Percentiles rank a stretch among this genome's conserved stretches.
phyloP scores from a whole-genome alignment of 2,113 vertebrate genomes.

The Mastomys natalensis region DNA sequence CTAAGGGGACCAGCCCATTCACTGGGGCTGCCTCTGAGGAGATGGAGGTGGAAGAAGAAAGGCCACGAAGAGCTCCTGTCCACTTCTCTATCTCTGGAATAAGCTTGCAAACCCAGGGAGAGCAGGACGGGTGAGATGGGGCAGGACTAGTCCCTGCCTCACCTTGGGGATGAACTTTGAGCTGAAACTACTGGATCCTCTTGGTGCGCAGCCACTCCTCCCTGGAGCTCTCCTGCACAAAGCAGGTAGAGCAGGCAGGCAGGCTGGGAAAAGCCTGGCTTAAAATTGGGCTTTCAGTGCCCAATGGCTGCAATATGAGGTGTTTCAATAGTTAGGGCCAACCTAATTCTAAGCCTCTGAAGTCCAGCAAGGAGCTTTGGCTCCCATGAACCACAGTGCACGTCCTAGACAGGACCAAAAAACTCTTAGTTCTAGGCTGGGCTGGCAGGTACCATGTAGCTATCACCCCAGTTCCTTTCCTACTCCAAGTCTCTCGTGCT shows the following conservation, averaged over 20 bases:
- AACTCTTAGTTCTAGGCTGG: conserved; percentile 64
- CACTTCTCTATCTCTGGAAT: conserved; percentile 72
- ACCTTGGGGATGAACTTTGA: conserved; percentile 45
- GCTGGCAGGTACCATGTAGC: conserved; percentile 59
- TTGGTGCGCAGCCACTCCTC: conserved; percentile 28
- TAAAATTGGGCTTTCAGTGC: conserved; percentile 10
- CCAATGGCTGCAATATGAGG: conserved; percentile 31
- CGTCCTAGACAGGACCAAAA: conserved; percentile 62
- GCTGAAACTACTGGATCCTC: conserved; percentile 41
- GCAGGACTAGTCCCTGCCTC: neutral
- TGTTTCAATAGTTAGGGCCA: conserved; percentile 57
- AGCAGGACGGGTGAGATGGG: conserved; percentile 79
- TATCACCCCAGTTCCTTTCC: conserved; percentile 49
- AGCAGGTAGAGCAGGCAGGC: neutral
- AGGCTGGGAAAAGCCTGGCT: conserved; percentile 38
- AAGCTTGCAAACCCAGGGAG: conserved; percentile 57
- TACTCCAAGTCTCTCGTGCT: conserved; percentile 36
- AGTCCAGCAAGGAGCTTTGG: conserved; percentile 53
- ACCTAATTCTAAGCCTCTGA: conserved; percentile 59
- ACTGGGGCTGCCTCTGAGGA: conserved; percentile 85
- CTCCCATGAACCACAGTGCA: neutral
- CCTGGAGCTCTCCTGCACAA: neutral
- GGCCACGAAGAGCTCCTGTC: conserved; percentile 75
- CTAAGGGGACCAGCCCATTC: conserved; percentile 34
- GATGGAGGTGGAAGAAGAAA: conserved; percentile 89